A percentile compares a stretch with the other conserved stretches of the same genome.
These are phyloP conservation scores for Prunella himalayana DNA, from an alignment of 2,113 vertebrate species.

Conservation along the genomic window DNA sequence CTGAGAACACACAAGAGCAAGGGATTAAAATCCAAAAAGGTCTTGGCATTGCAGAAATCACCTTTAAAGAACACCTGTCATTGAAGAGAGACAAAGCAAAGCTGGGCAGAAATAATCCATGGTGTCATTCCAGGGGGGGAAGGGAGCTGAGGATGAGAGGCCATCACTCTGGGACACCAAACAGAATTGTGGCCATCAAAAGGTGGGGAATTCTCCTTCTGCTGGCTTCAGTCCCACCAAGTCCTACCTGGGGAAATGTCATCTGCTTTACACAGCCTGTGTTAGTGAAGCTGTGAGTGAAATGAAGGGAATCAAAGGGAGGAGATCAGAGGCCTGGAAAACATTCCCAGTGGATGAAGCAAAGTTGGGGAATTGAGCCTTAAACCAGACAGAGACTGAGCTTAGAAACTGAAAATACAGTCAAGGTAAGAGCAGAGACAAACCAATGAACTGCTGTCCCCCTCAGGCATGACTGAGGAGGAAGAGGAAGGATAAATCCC, in stretches of 20 bases:
- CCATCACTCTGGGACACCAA: background rate
- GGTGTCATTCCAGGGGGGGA: background rate
- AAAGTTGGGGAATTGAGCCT: background rate
- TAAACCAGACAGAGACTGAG: background rate
- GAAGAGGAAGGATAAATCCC: background rate
- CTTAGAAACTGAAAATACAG: background rate
- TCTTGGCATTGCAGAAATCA: background rate
- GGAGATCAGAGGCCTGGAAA: background rate
- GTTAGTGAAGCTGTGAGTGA: background rate
- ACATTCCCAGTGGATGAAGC: background rate
- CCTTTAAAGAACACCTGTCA: background rate
- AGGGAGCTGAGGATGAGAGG: background rate
- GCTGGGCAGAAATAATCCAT: background rate
- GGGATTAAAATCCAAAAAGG: background rate
- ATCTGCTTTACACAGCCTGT: fast-evolving
- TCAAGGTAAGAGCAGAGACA: background rate
- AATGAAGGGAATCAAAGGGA: background rate
- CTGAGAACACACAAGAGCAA: fast-evolving
- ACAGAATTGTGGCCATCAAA: background rate
- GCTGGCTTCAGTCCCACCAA: background rate
- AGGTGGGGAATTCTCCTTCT: background rate
- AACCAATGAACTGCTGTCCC: fast-evolving
- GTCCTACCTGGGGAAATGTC: fast-evolving
- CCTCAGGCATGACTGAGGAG: background rate
- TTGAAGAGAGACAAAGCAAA: background rate